Base-by-base conservation (phyloP, 2,888 invertebrate species). In the Agrochola lychnidis region DNA sequence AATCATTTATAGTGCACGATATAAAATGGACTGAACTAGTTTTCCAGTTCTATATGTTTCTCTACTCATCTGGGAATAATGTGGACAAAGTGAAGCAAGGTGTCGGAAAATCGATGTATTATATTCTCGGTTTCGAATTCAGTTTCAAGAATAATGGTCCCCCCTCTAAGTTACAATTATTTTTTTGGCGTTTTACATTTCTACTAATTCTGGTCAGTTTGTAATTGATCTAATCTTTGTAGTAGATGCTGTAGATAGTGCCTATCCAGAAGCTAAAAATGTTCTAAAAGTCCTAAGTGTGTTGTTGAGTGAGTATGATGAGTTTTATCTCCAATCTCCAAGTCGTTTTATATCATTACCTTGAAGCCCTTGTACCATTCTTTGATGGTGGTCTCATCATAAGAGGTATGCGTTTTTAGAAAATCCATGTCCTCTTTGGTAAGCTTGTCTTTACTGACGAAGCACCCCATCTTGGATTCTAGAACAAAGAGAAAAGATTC, bases 331-430 rank as follows among this genome's bases (percentile, higher is more conserved):
- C n/a, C 19, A 22, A 36, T 51, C 14, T 51, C 4, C 5, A 30
- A n/a, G 10, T n/a, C 12, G 14, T 62, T 14, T 57, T 30, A 57
- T 68, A 12, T 25, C 61, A 97, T 82, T 97, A 99, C 99, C 98
- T 99, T 99, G 95, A 99, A 99, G 87, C 99, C 99, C 97, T 99
- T 99, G 97, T 99, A 99, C 99, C 99, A 99, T 97, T 99, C 99
- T 96, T 99, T 99, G 96, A 99, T 99, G 92, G 99, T 99, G 90
- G 99, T 98, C 96, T 99, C 99, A 91, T 99, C 99, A 96, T 99
- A 99, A 89, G 99, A 98, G 82, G 99, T 99, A 97, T 99, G 99
- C 87, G 99, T 98, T 97, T 99, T 99, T 89, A 99, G 98, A 97
- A 99, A 99, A 94, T 99, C 99, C 98, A 99, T 98, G 94, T 99